Base-by-base conservation (phyloP, 1,140 invertebrate species). In the Anastatus disparis region DNA sequence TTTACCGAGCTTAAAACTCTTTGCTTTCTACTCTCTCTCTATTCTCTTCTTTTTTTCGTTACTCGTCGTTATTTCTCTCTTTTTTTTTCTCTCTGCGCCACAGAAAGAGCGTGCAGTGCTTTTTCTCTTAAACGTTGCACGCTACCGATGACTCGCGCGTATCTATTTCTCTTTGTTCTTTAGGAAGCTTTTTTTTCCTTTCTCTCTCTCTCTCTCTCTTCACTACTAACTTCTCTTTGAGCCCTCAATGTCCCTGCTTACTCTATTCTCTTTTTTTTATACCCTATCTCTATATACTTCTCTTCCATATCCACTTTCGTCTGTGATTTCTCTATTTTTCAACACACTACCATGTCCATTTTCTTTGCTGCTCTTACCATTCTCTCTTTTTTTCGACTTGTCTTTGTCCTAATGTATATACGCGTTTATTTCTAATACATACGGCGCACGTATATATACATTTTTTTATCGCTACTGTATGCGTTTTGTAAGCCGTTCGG, bases 11-110 rank as follows among this genome's bases (percentile, higher is more conserved):
- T 63, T n/a, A 26, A 63, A 70, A 70, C 48, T 63, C 50, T 46
- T 62, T 63, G 50, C 55, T 63, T n/a, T 55, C n/a, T 40, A 35
- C 29, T 40, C 22, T 42, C 73, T 70, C 64, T 70, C 73, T 66
- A 64, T 75, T 76, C 72, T 73, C 70, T 71, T 71, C 48, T 27
- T 59, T 22, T 68, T 55, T 68, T 27, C 59, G 46, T 46, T 24
- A n/a, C n/a, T n/a, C n/a, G n/a, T n/a, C n/a, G n/a, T n/a, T n/a
- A n/a, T n/a, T n/a, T n/a, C n/a, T n/a, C n/a, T n/a, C n/a, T n/a
- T n/a, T n/a, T n/a, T n/a, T n/a, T n/a, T n/a, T n/a, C n/a, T n/a
- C n/a, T n/a, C n/a, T n/a, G n/a, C n/a, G n/a, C n/a, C n/a, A n/a
- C n/a, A n/a, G n/a, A n/a, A n/a, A n/a, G n/a, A n/a, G n/a, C n/a